Evolutionary conservation across 2,797 vertebrate species (phyloP).

Genomic region (Eurystomus glaucurus): DNA sequence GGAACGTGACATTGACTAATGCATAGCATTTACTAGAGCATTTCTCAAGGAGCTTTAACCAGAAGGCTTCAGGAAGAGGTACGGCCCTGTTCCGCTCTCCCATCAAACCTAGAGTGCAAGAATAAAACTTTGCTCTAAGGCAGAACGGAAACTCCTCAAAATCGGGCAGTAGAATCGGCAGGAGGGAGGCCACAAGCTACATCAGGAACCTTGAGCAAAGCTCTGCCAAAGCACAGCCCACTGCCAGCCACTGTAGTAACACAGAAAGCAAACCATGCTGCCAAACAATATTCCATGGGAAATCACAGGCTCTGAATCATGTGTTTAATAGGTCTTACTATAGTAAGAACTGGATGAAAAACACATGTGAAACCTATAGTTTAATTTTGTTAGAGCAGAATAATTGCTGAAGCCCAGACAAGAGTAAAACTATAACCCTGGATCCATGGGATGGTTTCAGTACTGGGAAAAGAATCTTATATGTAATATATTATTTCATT

Average conservation of each 20-base stretch:
- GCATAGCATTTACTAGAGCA: accelerated
- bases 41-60: background rate
- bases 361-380: accelerated
- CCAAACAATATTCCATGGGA: accelerated
- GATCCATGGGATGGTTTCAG: background rate
- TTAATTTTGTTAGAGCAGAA: background rate
- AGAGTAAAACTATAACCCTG: accelerated
- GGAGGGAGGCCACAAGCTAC: accelerated
- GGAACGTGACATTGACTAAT: accelerated
- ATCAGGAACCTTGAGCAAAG: accelerated
- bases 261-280: accelerated
- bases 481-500: accelerated
- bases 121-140: accelerated
- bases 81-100: background rate
- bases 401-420: accelerated
- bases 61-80: background rate
- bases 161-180: accelerated
- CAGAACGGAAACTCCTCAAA: accelerated
- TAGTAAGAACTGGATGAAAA: accelerated
- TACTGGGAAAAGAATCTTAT: accelerated
- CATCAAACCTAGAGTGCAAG: accelerated
- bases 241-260: accelerated
- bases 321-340: no score
- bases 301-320: no score
- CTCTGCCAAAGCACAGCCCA: background rate